Conservation (phyloP, 2,888 invertebrate genomes). For the Tinea trinotella region DNA sequence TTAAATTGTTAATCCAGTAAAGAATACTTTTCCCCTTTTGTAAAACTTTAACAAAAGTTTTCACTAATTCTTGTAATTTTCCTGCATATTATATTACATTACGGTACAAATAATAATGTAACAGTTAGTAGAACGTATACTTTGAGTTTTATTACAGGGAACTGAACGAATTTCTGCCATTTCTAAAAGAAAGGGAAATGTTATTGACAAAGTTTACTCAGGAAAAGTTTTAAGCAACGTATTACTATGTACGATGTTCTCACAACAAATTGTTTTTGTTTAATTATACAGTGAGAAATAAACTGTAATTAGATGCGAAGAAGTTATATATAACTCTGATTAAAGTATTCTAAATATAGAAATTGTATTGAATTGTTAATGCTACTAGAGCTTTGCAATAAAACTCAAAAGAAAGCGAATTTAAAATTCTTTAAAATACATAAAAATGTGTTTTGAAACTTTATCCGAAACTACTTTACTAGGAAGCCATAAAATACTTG, state of each 20-base stretch:
- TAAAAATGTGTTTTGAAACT: not conserved
- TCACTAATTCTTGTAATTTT: not conserved
- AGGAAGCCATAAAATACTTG: conserved; percentile 1
- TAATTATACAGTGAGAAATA: too few relatives aligned
- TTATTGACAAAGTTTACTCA: conserved; percentile 11
- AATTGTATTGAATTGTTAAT: too few relatives aligned
- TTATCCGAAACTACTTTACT: not conserved
- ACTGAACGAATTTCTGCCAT: not conserved
- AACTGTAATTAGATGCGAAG: not conserved
- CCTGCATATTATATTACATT: not conserved
- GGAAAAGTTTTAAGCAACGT: conserved; percentile 10
- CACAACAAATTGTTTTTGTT: not conserved
- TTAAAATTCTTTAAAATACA: too few relatives aligned
- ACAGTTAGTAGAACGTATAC: not conserved
- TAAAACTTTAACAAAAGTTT: not conserved
- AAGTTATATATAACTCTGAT: too few relatives aligned
- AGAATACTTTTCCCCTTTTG: not conserved
- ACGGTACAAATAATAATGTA: conserved; percentile 6
- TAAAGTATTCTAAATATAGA: too few relatives aligned
- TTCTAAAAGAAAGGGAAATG: conserved; percentile 12
- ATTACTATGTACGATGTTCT: not conserved
- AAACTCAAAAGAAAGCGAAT: too few relatives aligned
- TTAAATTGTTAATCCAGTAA: not conserved
- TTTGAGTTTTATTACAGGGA: conserved; percentile 12
- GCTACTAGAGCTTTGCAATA: too few relatives aligned